Evolutionary conservation across 2,113 vertebrate genomes (phyloP).

Genomic region (Cervus canadensis): DNA sequence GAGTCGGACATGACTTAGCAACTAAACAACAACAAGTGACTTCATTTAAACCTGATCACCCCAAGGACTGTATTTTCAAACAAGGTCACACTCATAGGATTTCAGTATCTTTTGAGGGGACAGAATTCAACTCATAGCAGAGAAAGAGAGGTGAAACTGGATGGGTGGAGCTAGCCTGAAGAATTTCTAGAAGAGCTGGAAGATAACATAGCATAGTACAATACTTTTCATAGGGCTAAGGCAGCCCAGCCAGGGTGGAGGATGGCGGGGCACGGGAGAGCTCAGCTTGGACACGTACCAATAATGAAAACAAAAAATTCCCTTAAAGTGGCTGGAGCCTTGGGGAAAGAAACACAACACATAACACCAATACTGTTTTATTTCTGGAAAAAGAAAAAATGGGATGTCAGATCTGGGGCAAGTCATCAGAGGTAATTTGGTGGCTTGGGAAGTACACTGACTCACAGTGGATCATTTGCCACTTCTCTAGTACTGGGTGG

Average conservation of each 20-base stretch:
- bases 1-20: neutral
- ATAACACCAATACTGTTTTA: neutral
- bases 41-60: constrained; percentile 2
- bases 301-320: neutral
- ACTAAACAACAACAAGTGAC: neutral
- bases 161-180: neutral
- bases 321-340: neutral
- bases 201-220: neutral
- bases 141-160: neutral
- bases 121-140: neutral
- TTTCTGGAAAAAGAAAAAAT: neutral
- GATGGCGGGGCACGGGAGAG: neutral
- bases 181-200: neutral
- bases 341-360: neutral
- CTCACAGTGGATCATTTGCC: neutral
- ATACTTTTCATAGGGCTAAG: neutral
- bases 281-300: neutral
- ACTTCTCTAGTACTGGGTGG: neutral
- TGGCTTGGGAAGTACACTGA: neutral
- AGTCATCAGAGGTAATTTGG: neutral
- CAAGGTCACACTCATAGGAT: neutral
- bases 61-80: neutral
- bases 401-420: neutral
- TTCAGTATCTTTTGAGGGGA: neutral
- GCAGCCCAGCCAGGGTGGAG: neutral